These are phyloP conservation scores for Tauraco erythrolophus DNA, from an alignment of 2,113 vertebrate species.

Conservation along the genomic window DNA sequence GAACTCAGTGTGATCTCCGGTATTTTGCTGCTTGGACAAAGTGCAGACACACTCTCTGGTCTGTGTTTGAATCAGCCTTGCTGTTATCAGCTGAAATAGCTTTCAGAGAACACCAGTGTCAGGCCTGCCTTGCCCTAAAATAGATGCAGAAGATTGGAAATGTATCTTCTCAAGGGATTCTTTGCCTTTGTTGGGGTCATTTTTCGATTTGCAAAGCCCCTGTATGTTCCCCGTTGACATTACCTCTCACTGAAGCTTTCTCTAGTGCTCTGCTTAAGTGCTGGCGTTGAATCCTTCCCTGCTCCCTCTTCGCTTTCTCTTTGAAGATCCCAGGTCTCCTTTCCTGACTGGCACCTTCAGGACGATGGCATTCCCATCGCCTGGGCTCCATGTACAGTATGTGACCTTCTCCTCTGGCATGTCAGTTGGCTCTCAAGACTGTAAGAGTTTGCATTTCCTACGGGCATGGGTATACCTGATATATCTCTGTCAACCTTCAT, in stretches of 20 bases:
- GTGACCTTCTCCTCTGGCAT: slow-evolving; percentile 45
- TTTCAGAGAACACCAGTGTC: background rate
- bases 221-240: background rate
- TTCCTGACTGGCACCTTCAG: background rate
- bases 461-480: background rate
- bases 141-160: background rate
- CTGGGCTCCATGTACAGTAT: slow-evolving; percentile 1
- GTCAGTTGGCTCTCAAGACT: background rate
- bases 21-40: background rate
- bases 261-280: background rate
- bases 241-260: background rate
- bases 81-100: background rate
- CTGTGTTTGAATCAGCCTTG: background rate
- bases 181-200: background rate
- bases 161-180: background rate
- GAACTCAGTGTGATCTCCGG: background rate
- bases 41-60: background rate
- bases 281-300: background rate
- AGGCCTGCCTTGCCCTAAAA: background rate
- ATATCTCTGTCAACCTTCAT: background rate
- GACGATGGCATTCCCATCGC: background rate
- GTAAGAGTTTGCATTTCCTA: slow-evolving; percentile 25
- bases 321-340: background rate
- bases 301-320: background rate
- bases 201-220: background rate